Percentiles rank a stretch among this genome's conserved stretches.
Evolutionary conservation across 2,888 invertebrate genomes (phyloP).

Genomic region (Anoplius nigerrimus): DNA sequence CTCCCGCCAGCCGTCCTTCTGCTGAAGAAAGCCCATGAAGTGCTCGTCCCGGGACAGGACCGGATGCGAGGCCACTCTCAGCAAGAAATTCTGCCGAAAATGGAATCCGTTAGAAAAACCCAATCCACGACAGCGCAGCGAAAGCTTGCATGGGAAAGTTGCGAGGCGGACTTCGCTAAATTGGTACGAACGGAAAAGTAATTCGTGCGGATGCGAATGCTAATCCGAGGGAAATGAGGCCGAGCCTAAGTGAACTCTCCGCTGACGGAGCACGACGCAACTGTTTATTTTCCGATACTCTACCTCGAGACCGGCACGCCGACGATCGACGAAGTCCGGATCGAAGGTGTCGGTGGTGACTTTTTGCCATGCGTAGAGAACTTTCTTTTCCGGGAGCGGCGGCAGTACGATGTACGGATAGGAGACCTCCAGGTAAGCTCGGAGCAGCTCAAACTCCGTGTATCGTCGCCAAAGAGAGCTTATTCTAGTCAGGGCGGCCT

Average conservation of each 20-base stretch:
- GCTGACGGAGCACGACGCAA: neutral
- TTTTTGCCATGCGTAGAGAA: constrained; percentile 87
- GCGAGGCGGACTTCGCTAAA: too few species aligned
- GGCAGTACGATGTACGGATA: constrained; percentile 89
- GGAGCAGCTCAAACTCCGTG: constrained; percentile 89
- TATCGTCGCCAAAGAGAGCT: constrained; percentile 87
- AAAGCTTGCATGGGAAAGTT: too few species aligned
- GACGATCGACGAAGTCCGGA: constrained; percentile 89
- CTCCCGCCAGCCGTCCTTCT: constrained; percentile 88
- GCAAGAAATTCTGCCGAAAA: constrained; percentile 80
- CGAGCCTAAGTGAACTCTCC: too few species aligned
- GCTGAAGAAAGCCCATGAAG: constrained; percentile 86
- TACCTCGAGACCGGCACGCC: constrained; percentile 86
- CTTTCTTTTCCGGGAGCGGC: constrained; percentile 87
- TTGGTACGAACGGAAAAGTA: too few species aligned
- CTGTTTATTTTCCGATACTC: neutral
- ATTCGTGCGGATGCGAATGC: too few species aligned
- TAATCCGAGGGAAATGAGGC: too few species aligned
- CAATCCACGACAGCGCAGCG: too few species aligned
- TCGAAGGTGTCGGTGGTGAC: constrained; percentile 86
- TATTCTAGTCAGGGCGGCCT: constrained; percentile 79
- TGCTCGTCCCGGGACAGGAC: constrained; percentile 84
- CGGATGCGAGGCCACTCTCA: constrained; percentile 86
- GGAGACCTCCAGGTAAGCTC: constrained; percentile 85
- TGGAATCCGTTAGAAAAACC: neutral